Conservation (phyloP, 2,797 vertebrate species). For the Syngnathus rostellatus region DNA sequence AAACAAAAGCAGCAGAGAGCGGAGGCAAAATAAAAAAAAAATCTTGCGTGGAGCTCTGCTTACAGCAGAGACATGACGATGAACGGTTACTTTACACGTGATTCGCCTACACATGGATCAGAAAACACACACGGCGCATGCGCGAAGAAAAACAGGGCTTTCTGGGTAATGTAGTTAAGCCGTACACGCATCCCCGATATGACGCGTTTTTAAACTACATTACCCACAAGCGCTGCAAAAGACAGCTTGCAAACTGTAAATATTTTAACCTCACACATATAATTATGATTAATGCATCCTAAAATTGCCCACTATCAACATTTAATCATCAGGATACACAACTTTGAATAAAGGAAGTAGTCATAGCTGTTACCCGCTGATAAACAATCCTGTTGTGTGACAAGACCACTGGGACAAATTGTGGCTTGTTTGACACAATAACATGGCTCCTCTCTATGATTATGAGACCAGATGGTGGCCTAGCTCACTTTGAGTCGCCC, state of each 20-base stretch:
- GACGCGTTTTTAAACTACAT: slow-evolving; percentile 25
- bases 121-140: slow-evolving; percentile 60
- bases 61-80: slow-evolving; percentile 66
- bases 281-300: neutral
- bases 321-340: neutral
- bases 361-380: neutral
- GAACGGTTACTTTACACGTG: slow-evolving; percentile 64
- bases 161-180: slow-evolving; percentile 46
- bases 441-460: slow-evolving; percentile 36
- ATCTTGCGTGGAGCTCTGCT: slow-evolving; percentile 34
- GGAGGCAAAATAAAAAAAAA: slow-evolving; percentile 48
- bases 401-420: slow-evolving; percentile 1
- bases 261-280: neutral
- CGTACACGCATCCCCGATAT: fast-evolving
- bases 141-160: slow-evolving; percentile 22
- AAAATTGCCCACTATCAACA: neutral
- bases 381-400: slow-evolving; percentile 3
- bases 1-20: slow-evolving; percentile 39
- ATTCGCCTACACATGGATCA: slow-evolving; percentile 60
- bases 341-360: neutral
- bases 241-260: slow-evolving; percentile 27
- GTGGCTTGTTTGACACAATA: slow-evolving; percentile 1
- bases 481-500: slow-evolving; percentile 29
- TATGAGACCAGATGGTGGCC: slow-evolving; percentile 59
- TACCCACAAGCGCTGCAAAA: slow-evolving; percentile 25